Evolutionary conservation across 2,113 vertebrate species (phyloP), one percentile per base, ranked within the genome.

Genomic region (Irena cyanogastra): DNA sequence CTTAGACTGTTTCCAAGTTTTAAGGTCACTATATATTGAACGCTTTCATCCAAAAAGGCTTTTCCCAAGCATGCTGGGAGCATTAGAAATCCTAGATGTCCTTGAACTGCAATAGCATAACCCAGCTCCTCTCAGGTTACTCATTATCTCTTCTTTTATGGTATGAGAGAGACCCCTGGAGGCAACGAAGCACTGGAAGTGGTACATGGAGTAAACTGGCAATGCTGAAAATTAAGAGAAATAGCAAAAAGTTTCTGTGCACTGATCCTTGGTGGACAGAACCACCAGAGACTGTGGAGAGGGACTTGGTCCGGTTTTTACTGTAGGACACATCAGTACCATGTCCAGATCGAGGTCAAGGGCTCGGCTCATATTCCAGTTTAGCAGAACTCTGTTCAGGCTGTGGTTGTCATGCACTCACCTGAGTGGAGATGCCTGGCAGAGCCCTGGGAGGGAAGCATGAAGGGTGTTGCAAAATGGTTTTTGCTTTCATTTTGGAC

Each of bases 261-360:
- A 42, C 14, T 37, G 23, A 26, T 41, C 61, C 33, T 57, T 37
- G 35, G 30, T 61, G 79, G 37, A 17, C 56, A 39, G 42, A 59
- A 61, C 30, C 3, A 3, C 18, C 12, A 30, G 44, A 63, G 49
- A 39, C 45, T 4, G 1, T 27, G 10, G 37, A 63, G 35, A 54
- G 23, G 5, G n/a, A 23, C 10, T 4, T 47, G 0, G 0, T 27
- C 27, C 13, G 0, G 1, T 9, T 31, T 68, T 42, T 80, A 1
- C 16, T 39, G 26, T n/a, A 45, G 45, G 50, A 57, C 7, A 28
- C 16, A 9, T 30, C 15, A 13, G 7, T 37, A 8, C 8, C 16
- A 5, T 14, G 19, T 60, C 16, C 39, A 54, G 50, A 8, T 0
- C 19, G 13, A 54, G 18, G 30, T 18, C 10, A 41, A 28, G 31